Percentiles rank a stretch among this genome's conserved stretches.
These are phyloP conservation scores for Mormyrops attenuatus DNA, from an alignment of 2,797 vertebrate genomes.

Conservation along the genomic window DNA sequence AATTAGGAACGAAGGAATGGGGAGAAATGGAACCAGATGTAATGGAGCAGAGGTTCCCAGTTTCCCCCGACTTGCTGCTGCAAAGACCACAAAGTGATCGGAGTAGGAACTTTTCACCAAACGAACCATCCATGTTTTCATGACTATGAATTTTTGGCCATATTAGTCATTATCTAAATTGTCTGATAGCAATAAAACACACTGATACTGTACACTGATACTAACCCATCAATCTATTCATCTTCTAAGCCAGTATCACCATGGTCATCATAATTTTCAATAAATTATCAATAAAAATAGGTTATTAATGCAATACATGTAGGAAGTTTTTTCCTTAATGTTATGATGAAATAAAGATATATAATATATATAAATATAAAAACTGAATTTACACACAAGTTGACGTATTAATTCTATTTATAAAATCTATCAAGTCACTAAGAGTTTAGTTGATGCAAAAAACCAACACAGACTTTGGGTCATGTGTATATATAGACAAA, in stretches of 20 bases:
- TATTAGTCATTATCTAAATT: background rate
- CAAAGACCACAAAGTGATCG: background rate
- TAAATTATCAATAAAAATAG: background rate
- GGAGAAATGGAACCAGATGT: background rate
- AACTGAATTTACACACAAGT: no score
- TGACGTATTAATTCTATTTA: no score
- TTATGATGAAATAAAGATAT: background rate
- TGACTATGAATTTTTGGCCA: background rate
- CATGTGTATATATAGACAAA: background rate
- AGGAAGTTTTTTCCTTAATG: background rate
- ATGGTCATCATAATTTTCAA: background rate
- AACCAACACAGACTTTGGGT: background rate
- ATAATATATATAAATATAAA: no score
- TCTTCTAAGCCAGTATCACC: background rate
- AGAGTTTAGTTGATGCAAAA: background rate
- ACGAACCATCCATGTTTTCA: background rate
- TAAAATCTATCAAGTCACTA: background rate
- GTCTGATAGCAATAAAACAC: background rate
- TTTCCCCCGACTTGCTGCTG: background rate
- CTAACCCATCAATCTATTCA: background rate
- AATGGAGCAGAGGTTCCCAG: background rate
- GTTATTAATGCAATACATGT: background rate
- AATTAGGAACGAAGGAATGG: background rate
- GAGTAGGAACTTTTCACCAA: background rate
- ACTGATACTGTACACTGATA: background rate